Evolutionary conservation across 2,888 invertebrate genomes (phyloP), one percentile per base, ranked within the genome.

Genomic region (Noctua janthina): DNA sequence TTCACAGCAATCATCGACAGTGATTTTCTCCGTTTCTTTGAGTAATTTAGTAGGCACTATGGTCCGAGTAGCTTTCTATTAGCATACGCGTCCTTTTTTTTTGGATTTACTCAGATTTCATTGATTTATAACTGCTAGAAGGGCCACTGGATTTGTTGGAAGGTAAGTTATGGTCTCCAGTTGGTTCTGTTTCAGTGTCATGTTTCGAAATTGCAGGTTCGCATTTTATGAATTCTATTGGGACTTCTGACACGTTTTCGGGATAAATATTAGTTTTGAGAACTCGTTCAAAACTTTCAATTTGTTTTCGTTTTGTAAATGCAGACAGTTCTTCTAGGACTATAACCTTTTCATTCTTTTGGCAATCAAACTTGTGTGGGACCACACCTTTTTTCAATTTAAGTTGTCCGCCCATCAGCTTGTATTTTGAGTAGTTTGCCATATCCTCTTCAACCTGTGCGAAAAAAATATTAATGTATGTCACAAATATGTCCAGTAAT

Each of bases 341-440:
- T 59, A 46, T 23, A 29, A 82, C n/a, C 20, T 59, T 54, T 13
- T 74, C 54, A n/a, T 49, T 49, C 17, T 82, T 83, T 83, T 80
- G 80, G 43, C 80, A 80, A 56, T 20, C 23, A 76, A 80, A 76
- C 15, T 80, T 80, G 83, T 80, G 80, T 35, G 83, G 80, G n/a
- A 83, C 11, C 15, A 80, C 83, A 67, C 67, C 83, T 76, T 76
- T 67, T 80, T 76, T 80, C 49, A 80, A 43, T 76, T 17, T 67
- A 43, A n/a, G 56, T 5, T 13, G 35, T n/a, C 67, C 56, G 35
- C 83, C 80, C 49, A 3, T 56, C 29, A 15, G 67, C 82, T 56
- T 23, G 29, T n/a, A 76, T 66, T 20, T 67, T 66, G 10, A 35
- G 66, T 80, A 75, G 46, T 82, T 29, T 43, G 51, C 49, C 83